These are phyloP conservation scores for Diloba caeruleocephala DNA, from an alignment of 2,888 invertebrate genomes.

Conservation along the genomic window DNA sequence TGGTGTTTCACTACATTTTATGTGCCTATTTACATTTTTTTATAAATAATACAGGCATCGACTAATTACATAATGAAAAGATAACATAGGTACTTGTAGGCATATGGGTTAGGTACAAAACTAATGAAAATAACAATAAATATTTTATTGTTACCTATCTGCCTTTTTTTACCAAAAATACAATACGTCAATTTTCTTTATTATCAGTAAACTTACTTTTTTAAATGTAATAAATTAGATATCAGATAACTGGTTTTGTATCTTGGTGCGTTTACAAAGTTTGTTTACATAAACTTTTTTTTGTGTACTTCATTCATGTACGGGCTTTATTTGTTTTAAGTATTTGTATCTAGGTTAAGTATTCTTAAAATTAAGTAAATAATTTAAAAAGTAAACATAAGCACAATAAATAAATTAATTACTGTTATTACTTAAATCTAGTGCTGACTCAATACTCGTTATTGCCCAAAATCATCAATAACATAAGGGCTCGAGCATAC, in stretches of 20 bases:
- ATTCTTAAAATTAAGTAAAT: slow-evolving; percentile 47
- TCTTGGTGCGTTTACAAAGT: slow-evolving; percentile 24
- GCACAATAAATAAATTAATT: slow-evolving; percentile 47
- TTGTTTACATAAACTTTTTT: slow-evolving; percentile 3
- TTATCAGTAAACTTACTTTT: slow-evolving; percentile 4
- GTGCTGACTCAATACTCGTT: slow-evolving; percentile 45
- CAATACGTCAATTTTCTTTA: not conserved
- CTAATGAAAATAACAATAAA: slow-evolving; percentile 27
- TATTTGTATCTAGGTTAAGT: slow-evolving; percentile 49
- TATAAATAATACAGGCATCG: slow-evolving; percentile 25
- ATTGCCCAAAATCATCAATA: slow-evolving; percentile 28
- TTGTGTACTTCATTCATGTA: slow-evolving; percentile 7
- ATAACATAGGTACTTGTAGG: too few species aligned
- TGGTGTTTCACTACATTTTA: slow-evolving; percentile 9
- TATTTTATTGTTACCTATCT: slow-evolving; percentile 15
- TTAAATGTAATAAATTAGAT: slow-evolving; percentile 10
- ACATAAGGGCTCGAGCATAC: slow-evolving; percentile 2
- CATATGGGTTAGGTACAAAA: slow-evolving; percentile 42
- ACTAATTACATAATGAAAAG: slow-evolving; percentile 5
- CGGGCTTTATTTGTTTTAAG: slow-evolving; percentile 18
- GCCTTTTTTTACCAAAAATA: slow-evolving; percentile 6
- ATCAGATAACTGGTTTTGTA: too few species aligned
- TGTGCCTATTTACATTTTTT: slow-evolving; percentile 35
- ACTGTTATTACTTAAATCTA: slow-evolving; percentile 33
- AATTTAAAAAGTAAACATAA: slow-evolving; percentile 56